phyloP scores from a whole-genome alignment of 2,888 invertebrate genomes.

The Mycalesis mineus region DNA sequence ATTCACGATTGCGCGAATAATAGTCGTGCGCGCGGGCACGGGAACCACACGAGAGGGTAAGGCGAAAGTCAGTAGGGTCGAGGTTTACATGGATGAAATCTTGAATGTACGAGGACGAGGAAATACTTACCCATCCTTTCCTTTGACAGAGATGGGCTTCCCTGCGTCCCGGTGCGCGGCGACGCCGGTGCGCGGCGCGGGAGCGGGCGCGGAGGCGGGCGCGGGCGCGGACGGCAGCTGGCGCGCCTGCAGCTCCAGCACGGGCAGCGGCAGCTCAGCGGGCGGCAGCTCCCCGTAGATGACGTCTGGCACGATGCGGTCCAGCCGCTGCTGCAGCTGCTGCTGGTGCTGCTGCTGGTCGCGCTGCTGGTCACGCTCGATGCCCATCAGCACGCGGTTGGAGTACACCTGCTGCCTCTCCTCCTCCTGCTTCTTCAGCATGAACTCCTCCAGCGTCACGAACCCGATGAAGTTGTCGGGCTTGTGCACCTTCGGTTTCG shows the following conservation, averaged over 20 bases:
- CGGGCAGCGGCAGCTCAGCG: slow-evolving; percentile 12
- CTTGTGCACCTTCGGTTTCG: slow-evolving; percentile 28
- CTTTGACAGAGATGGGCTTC: slow-evolving; percentile 54
- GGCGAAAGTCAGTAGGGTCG: too few species aligned
- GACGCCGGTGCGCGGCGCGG: neutral
- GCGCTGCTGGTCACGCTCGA: slow-evolving; percentile 11
- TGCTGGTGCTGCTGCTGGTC: slow-evolving; percentile 3
- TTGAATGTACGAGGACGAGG: too few species aligned
- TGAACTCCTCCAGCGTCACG: slow-evolving; percentile 87
- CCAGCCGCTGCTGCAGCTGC: slow-evolving; percentile 44
- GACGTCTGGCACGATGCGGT: slow-evolving; percentile 72
- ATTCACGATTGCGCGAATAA: too few species aligned
- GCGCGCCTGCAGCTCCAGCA: slow-evolving; percentile 16
- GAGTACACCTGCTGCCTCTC: slow-evolving; percentile 75
- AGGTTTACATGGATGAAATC: too few species aligned
- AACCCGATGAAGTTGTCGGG: slow-evolving; percentile 81
- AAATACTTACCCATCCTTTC: slow-evolving; percentile 52
- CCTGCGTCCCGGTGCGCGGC: slow-evolving; percentile 6
- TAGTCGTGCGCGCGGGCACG: too few species aligned
- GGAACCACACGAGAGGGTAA: too few species aligned
- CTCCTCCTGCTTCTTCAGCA: slow-evolving; percentile 86
- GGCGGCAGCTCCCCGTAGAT: slow-evolving; percentile 69
- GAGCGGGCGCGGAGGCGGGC: neutral
- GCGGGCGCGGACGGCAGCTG: neutral
- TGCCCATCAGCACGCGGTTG: slow-evolving; percentile 64